These are phyloP conservation scores for Acrossocheilus wenchowensis DNA, from an alignment of 2,797 vertebrate species.

Conservation along the genomic window DNA sequence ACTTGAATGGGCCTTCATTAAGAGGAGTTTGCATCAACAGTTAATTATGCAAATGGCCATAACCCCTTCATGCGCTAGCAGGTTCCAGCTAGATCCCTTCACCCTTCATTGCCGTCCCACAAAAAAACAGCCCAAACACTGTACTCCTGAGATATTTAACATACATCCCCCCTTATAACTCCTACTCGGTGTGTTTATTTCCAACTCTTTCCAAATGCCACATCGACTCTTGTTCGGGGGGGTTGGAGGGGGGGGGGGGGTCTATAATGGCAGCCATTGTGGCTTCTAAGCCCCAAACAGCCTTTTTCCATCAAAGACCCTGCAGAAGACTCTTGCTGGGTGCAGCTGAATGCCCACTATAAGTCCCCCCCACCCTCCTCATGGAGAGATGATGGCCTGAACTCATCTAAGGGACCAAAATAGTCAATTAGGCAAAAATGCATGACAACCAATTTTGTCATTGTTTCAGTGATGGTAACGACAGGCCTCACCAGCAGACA, in stretches of 20 bases:
- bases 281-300: constrained; percentile 68
- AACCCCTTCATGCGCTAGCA: constrained; percentile 68
- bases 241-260: neutral
- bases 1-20: constrained; percentile 82
- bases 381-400: constrained; percentile 38
- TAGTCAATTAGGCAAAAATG: constrained; percentile 83
- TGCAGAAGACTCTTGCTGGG: constrained; percentile 78
- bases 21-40: constrained; percentile 81
- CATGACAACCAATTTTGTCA: constrained; percentile 78
- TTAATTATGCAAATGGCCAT: constrained; percentile 83
- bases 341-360: constrained; percentile 75
- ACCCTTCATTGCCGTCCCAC: constrained; percentile 65
- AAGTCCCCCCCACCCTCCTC: constrained; percentile 65
- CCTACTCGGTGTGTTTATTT: constrained; percentile 57
- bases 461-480: constrained; percentile 78
- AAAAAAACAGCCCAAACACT: constrained; percentile 62
- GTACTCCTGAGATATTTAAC: constrained; percentile 53
- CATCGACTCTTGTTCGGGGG: constrained; percentile 59
- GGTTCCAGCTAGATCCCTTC: constrained; percentile 71
- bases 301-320: constrained; percentile 78
- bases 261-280: constrained; percentile 73
- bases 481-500: constrained; percentile 70
- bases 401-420: constrained; percentile 69
- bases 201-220: constrained; percentile 66
- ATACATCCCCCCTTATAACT: constrained; percentile 30